These are phyloP conservation scores for Cryptophagus acutangulus DNA, from an alignment of 2,888 invertebrate species.

Conservation along the genomic window DNA sequence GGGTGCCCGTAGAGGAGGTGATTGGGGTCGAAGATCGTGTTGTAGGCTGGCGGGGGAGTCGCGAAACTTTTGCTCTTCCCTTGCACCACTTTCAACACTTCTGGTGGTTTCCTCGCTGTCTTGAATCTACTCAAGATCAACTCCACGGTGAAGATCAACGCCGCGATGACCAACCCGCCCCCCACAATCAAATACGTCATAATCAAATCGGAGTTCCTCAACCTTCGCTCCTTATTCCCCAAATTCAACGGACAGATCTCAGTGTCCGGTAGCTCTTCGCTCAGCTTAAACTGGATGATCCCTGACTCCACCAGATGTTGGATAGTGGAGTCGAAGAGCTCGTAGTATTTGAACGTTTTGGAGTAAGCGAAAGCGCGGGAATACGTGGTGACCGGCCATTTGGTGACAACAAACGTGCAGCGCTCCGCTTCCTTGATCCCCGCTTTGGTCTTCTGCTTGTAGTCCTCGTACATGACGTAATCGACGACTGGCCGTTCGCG, in stretches of 20 bases:
- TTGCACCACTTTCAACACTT: slow-evolving; percentile 7
- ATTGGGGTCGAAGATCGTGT: slow-evolving; percentile 52
- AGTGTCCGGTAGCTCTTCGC: slow-evolving; percentile 63
- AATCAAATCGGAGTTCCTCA: slow-evolving; percentile 69
- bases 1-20: slow-evolving; percentile 32
- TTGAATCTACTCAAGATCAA: slow-evolving; percentile 36
- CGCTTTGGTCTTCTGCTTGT: slow-evolving; percentile 55
- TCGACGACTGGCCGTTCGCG: slow-evolving; percentile 67
- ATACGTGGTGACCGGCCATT: slow-evolving; percentile 60
- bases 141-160: slow-evolving; percentile 64
- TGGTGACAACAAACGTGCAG: slow-evolving; percentile 74
- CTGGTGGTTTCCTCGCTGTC: slow-evolving; percentile 8
- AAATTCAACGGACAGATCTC: slow-evolving; percentile 78
- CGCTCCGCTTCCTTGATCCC: slow-evolving; percentile 54
- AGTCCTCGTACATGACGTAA: slow-evolving; percentile 66
- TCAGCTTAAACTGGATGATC: slow-evolving; percentile 63
- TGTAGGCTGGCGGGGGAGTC: slow-evolving; percentile 63
- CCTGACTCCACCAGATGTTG: slow-evolving; percentile 69
- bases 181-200: slow-evolving; percentile 76
- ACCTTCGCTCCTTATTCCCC: slow-evolving; percentile 71
- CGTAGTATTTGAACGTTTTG: slow-evolving; percentile 54
- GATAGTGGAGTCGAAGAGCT: slow-evolving; percentile 66
- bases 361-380: slow-evolving; percentile 71
- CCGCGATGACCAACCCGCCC: slow-evolving; percentile 62
- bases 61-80: slow-evolving; percentile 15